Conservation (phyloP, 2,888 invertebrate genomes). For the Leptothorax acervorum region DNA sequence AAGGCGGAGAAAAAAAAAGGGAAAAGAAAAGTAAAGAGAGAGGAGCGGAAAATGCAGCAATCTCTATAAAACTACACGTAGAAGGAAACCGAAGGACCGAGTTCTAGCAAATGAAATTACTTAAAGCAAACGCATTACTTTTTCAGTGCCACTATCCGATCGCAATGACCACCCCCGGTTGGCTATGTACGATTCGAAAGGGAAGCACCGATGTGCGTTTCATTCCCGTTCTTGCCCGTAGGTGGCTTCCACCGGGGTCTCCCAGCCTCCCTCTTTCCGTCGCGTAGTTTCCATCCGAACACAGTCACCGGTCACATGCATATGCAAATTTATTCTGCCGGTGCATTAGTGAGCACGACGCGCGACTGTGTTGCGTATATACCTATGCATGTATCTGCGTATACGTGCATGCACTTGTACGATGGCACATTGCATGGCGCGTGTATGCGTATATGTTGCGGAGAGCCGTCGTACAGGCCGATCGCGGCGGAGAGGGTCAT, state of each 20-base stretch:
- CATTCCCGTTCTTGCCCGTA: slow-evolving; percentile 62
- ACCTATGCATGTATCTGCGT: background rate
- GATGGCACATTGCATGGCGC: slow-evolving; percentile 4
- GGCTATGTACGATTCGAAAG: slow-evolving; percentile 60
- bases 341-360: slow-evolving; percentile 78
- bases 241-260: slow-evolving; percentile 55
- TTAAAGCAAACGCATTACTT: slow-evolving; percentile 55
- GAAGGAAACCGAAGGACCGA: slow-evolving; percentile 23
- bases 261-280: slow-evolving; percentile 63
- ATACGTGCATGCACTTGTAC: background rate
- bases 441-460: slow-evolving; percentile 43
- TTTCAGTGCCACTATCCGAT: slow-evolving; percentile 54
- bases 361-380: slow-evolving; percentile 6
- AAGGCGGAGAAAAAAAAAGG: background rate
- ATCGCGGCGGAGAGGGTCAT: slow-evolving; percentile 81
- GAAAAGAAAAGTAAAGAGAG: too few species aligned
- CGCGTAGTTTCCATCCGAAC: slow-evolving; percentile 74
- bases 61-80: slow-evolving; percentile 48
- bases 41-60: slow-evolving; percentile 18
- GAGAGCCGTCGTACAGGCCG: slow-evolving; percentile 65
- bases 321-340: slow-evolving; percentile 85
- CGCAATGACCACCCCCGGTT: slow-evolving; percentile 46
- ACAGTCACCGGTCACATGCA: slow-evolving; percentile 83
- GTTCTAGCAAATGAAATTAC: slow-evolving; percentile 49
- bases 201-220: slow-evolving; percentile 48